phyloP scores from a whole-genome alignment of 2,113 vertebrate species.

The Struthidea cinerea region DNA sequence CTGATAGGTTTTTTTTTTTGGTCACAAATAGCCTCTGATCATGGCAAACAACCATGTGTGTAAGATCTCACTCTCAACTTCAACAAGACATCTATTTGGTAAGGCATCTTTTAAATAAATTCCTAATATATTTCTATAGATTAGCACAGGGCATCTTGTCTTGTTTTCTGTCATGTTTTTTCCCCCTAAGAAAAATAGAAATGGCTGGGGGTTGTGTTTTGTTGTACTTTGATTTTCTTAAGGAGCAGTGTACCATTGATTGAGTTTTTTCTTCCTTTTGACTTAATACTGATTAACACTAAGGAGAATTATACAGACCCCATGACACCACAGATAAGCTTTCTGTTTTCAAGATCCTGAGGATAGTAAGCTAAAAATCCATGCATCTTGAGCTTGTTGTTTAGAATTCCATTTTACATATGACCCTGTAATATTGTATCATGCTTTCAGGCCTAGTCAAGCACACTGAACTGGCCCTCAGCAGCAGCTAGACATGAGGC shows the following conservation, averaged over 20 bases:
- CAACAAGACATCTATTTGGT: neutral
- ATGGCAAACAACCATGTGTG: rapidly evolving
- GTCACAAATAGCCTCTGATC: neutral
- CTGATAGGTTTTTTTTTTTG: neutral
- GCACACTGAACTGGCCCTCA: neutral
- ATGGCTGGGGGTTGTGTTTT: neutral
- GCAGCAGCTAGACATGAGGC: neutral
- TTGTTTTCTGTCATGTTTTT: neutral
- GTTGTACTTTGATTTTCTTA: neutral
- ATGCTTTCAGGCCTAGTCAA: neutral
- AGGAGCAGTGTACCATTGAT: neutral
- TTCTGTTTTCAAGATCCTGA: neutral
- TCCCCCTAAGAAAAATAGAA: neutral
- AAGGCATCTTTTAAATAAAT: neutral
- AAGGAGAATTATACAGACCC: neutral
- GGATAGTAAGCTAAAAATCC: neutral
- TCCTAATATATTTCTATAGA: neutral
- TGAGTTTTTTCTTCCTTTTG: neutral
- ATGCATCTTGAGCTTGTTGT: neutral
- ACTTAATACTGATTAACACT: neutral
- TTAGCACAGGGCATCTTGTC: neutral
- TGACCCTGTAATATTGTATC: rapidly evolving
- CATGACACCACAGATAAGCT: neutral
- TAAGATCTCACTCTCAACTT: neutral
- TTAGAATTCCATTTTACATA: neutral